Evolutionary conservation across 2,797 vertebrate genomes (phyloP), one percentile per base, ranked within the genome.

Genomic region (Diplodus puntazzo): DNA sequence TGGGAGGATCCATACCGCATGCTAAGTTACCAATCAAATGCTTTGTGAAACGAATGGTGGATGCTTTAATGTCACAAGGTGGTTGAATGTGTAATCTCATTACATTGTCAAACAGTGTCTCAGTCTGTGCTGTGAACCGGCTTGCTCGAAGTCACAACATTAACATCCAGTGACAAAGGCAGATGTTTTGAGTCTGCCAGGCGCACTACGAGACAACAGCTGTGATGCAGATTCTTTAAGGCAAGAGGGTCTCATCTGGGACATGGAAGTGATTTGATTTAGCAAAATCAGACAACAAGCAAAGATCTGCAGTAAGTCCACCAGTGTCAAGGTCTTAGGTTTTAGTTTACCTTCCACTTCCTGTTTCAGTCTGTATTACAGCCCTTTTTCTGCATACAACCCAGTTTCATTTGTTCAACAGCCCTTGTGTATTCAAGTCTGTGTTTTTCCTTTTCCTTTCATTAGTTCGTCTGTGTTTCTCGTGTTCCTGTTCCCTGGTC

Each of bases 151-250:
- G 69, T 79, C n/a, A 20, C 43, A 66, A 64, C 53, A 64, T 55
- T n/a, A 53, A 57, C 23, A 66, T 18, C 16, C 23, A 65, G 42
- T 71, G 61, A 79, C 34, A 30, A 1, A 2, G 21, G 55, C 34
- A 58, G 60, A 67, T 46, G 64, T 61, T 30, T 65, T 25, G 23
- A 69, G 75, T 72, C 73, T 61, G 23, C 20, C 42, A 65, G 62
- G 34, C 18, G n/a, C 39, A 50, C 17, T 23, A 12, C 9, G 57
- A 39, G 42, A 42, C 64, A 65, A 39, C 52, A 42, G 18, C 3
- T n/a, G 45, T 42, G 49, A 72, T 53, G 18, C 46, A 61, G 18
- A 55, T 50, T 50, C 27, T 68, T 61, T 5, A 57, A 59, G 11
- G 59, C 54, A 42, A 18, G 54, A 20, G 74, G 65, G 50, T 73